These are phyloP conservation scores for Euura lappo DNA, from an alignment of 1,140 invertebrate species.

Conservation along the genomic window DNA sequence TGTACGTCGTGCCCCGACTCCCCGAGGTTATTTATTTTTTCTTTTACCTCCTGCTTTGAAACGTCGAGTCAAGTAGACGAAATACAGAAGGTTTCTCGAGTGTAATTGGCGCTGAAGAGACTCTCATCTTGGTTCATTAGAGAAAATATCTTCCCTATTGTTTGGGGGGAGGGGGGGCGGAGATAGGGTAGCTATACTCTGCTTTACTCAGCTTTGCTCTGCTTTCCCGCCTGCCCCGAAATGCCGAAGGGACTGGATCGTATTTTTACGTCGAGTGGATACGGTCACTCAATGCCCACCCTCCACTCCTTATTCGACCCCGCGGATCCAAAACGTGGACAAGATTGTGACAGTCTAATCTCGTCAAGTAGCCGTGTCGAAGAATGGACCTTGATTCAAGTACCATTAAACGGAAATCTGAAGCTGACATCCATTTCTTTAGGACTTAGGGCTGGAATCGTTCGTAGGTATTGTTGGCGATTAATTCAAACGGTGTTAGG, in stretches of 20 bases:
- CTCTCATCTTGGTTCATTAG: conserved; percentile 61
- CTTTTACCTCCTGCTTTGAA: conserved; percentile 20
- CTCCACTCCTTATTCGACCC: conserved; percentile 17
- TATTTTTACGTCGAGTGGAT: conserved; percentile 52
- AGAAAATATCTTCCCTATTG: conserved; percentile 61
- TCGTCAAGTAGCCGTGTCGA: conserved; percentile 45
- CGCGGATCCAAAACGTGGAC: conserved; percentile 41
- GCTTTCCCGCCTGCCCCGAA: conserved; percentile 11
- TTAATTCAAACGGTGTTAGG: too few species aligned
- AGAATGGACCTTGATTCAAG: conserved; percentile 54
- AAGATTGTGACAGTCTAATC: conserved; percentile 57
- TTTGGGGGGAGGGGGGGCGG: conserved; percentile 34
- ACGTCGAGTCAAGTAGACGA: conserved; percentile 47
- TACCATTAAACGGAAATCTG: conserved; percentile 23
- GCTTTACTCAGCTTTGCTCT: conserved; percentile 6
- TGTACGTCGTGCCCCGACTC: conserved; percentile 8
- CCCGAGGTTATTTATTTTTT: not conserved
- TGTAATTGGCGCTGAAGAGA: conserved; percentile 61
- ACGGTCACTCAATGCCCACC: conserved; percentile 54
- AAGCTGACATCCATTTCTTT: not conserved
- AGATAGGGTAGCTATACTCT: conserved; percentile 42
- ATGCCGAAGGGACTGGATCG: too few species aligned
- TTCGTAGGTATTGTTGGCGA: too few species aligned
- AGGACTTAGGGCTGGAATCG: too few species aligned
- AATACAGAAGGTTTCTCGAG: conserved; percentile 48